A percentile compares a stretch with the other conserved stretches of the same genome.
phyloP scores from a whole-genome alignment of 2,113 vertebrate species.

The Corythaixoides concolor region DNA sequence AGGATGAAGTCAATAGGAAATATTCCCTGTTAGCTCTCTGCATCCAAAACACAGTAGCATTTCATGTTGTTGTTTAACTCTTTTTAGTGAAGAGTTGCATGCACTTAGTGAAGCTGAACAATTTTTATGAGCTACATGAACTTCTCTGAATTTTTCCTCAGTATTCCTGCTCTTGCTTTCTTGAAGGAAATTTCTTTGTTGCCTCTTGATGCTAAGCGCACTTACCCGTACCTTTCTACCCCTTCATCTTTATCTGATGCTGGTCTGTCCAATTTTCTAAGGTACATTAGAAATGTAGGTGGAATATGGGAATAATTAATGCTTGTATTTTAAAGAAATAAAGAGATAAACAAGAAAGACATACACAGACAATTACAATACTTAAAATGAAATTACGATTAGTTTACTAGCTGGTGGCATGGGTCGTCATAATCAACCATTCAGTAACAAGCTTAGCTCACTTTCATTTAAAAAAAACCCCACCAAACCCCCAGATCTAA shows the following conservation, averaged over 20 bases:
- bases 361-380: not conserved
- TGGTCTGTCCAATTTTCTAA: not conserved
- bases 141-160: not conserved
- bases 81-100: not conserved
- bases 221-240: not conserved
- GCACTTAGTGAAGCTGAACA: not conserved
- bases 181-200: not conserved
- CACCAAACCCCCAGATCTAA: not conserved
- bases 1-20: not conserved
- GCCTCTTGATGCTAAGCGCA: not conserved
- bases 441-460: not conserved
- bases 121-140: not conserved
- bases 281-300: not conserved
- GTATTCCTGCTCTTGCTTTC: not conserved
- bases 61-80: not conserved
- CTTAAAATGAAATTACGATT: not conserved
- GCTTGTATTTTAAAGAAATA: not conserved
- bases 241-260: not conserved
- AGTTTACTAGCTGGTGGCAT: not conserved
- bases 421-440: not conserved
- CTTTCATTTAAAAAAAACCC: not conserved
- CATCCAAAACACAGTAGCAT: not conserved
- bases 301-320: not conserved
- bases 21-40: not conserved
- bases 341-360: not conserved